Percentiles rank a stretch among this genome's conserved stretches.
Conservation (phyloP, 2,797 vertebrate genomes). For the Sphenopsis melanotis region DNA sequence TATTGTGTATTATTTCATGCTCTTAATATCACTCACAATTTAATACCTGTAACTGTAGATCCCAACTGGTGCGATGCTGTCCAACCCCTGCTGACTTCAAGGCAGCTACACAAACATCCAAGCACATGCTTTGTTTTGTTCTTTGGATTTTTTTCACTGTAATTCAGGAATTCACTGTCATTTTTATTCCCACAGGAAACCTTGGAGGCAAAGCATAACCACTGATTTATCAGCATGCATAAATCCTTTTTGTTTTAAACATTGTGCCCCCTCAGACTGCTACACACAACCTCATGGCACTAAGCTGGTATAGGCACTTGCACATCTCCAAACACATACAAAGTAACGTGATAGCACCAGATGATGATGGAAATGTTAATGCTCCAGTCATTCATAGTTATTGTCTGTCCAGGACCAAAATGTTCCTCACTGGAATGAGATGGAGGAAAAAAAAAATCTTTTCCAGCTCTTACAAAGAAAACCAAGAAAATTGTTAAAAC, state of each 20-base stretch:
- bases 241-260: neutral
- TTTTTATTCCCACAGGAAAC: neutral
- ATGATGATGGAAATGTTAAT: neutral
- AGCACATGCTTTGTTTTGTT: neutral
- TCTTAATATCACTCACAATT: neutral
- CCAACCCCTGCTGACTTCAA: neutral
- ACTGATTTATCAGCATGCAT: neutral
- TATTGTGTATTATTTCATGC: neutral
- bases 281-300: neutral
- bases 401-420: neutral
- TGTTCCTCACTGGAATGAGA: neutral
- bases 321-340: neutral
- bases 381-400: neutral
- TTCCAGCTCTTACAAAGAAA: neutral
- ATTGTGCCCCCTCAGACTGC: neutral
- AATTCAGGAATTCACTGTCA: neutral
- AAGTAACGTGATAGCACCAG: neutral
- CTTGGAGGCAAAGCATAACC: neutral
- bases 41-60: neutral
- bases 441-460: neutral
- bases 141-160: neutral
- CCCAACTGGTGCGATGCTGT: neutral
- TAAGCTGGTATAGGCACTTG: neutral
- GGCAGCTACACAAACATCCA: neutral
- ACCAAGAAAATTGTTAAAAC: neutral